Evolutionary conservation across 2,797 vertebrate species (phyloP), one percentile per base, ranked within the genome.

Genomic region (Neostethus bicornis): DNA sequence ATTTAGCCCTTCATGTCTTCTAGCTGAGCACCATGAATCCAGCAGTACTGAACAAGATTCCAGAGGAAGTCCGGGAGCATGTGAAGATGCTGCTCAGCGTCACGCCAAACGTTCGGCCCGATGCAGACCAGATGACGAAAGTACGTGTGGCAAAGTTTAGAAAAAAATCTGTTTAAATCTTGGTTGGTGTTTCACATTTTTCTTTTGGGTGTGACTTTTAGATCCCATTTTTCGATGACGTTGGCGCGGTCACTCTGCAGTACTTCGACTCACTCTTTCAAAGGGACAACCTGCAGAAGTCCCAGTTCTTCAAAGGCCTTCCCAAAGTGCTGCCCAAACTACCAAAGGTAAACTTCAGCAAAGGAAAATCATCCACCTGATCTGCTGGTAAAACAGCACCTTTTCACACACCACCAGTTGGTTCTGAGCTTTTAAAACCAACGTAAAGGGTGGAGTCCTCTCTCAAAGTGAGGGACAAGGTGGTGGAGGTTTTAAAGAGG

Each of bases 231-330:
- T 99, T 99, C 20, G 96, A 97, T 61, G 97, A 99, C 60, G 94
- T 99, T 49, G 97, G 97, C 20, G 96, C 96, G 12, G 88, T 96
- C 72, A 98, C 97, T 0, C 90, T 99, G 79, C 96, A 99, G 55
- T 99, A 99, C 88, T 98, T 99, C 72, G 96, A 99, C 90, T 93
- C 96, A 0, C 94, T 99, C 72, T 98, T 98, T 90, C 97, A 99
- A 87, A 93, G 95, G 79, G 96, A 99, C 89, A 99, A 99, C 77
- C 92, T 99, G 35, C 97, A 99, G 87, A 99, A 99, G 78, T 99
- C 97, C 51, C 97, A 99, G 72, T 99, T 99, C 87, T 99, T 96
- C 88, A 99, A 99, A 92, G 93, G 95, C 61, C 90, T 99, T 24
- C 96, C 97, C n/a, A 99, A 98, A 91, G 93, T 99, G 76, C 89